phyloP scores from a whole-genome alignment of 1,140 invertebrate genomes.

The Teleopsis dalmanni region DNA sequence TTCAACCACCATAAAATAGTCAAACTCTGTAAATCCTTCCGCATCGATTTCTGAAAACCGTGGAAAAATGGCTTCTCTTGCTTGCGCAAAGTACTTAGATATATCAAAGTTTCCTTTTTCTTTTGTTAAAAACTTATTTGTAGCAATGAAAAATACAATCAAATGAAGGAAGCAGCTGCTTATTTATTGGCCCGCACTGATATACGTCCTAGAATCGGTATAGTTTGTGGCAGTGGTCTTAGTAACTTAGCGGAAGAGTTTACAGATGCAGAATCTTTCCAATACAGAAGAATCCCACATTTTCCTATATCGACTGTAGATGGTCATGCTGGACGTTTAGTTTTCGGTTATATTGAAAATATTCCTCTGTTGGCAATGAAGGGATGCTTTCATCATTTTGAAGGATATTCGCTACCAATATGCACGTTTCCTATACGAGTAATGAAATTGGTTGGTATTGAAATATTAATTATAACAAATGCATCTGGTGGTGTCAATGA shows the following conservation, averaged over 20 bases:
- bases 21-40: too few species aligned
- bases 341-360: slow-evolving; percentile 75
- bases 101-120: too few species aligned
- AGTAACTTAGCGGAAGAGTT: slow-evolving; percentile 75
- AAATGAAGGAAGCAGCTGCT: slow-evolving; percentile 63
- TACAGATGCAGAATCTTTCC: slow-evolving; percentile 61
- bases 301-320: slow-evolving; percentile 84
- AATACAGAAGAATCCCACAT: slow-evolving; percentile 81
- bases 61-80: too few species aligned
- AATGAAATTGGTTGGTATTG: slow-evolving; percentile 89
- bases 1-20: too few species aligned
- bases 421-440: slow-evolving; percentile 88
- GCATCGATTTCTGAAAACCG: too few species aligned
- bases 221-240: slow-evolving; percentile 92
- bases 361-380: slow-evolving; percentile 88
- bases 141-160: too few species aligned
- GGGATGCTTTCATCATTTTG: slow-evolving; percentile 90
- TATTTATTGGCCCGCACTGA: slow-evolving; percentile 60
- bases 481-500: slow-evolving; percentile 89
- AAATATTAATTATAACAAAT: slow-evolving; percentile 83
- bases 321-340: slow-evolving; percentile 81
- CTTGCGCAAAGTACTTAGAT: too few species aligned
- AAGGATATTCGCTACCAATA: slow-evolving; percentile 73
- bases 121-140: too few species aligned
- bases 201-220: slow-evolving; percentile 73